Conservation (phyloP, 2,797 vertebrate species). For the Microcaecilia unicolor region DNA sequence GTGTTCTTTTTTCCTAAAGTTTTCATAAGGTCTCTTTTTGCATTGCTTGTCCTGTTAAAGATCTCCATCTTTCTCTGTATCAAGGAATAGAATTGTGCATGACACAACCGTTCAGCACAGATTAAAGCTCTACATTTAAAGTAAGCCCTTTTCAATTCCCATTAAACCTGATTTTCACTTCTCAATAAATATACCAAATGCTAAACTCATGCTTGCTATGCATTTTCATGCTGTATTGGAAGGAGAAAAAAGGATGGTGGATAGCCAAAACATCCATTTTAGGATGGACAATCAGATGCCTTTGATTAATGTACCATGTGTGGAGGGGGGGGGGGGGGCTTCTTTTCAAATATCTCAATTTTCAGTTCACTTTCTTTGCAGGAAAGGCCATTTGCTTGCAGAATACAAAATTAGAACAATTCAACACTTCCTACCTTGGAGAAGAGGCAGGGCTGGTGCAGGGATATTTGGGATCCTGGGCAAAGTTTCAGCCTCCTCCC, state of each 20-base stretch:
- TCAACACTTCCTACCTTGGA: too few relatives aligned
- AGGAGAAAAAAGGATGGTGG: background rate
- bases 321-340: background rate
- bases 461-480: too few relatives aligned
- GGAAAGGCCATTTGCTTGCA: background rate
- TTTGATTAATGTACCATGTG: background rate
- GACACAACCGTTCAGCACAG: background rate
- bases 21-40: background rate
- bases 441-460: too few relatives aligned
- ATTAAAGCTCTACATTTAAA: background rate
- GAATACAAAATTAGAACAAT: too few relatives aligned
- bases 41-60: background rate
- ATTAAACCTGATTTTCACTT: too few relatives aligned
- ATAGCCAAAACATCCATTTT: background rate
- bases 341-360: background rate
- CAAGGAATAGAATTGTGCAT: background rate
- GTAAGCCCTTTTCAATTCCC: too few relatives aligned
- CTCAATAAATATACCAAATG: too few relatives aligned
- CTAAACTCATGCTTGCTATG: too few relatives aligned
- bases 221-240: accelerated
- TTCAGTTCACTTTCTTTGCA: background rate
- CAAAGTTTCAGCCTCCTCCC: too few relatives aligned
- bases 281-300: background rate
- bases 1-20: constrained; percentile 5
- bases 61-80: accelerated